Conservation (phyloP, 2,797 vertebrate species). For the Borostomias antarcticus region DNA sequence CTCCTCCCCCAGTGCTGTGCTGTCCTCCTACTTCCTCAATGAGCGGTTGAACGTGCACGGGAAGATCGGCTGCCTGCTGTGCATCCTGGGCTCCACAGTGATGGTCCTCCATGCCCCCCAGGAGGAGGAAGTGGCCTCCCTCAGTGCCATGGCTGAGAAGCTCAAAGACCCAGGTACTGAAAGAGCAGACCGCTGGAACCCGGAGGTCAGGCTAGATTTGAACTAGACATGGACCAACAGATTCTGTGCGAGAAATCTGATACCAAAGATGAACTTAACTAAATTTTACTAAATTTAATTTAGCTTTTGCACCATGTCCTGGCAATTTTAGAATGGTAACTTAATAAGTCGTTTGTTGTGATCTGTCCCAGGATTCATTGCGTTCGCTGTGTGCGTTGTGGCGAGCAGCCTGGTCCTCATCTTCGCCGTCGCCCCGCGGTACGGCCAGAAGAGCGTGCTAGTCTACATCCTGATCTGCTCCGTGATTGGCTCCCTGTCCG, state of each 20-base stretch:
- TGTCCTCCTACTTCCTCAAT: conserved; percentile 85
- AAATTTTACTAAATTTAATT: neutral
- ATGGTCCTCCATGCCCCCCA: conserved; percentile 88
- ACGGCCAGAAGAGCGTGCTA: conserved; percentile 84
- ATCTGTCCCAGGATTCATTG: conserved; percentile 79
- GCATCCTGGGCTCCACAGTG: conserved; percentile 83
- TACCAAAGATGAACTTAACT: neutral
- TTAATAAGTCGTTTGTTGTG: no score
- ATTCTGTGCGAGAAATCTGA: neutral
- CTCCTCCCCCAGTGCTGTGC: conserved; percentile 75
- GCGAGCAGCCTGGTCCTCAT: conserved; percentile 82
- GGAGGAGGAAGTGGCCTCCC: conserved; percentile 83
- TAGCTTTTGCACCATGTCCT: neutral
- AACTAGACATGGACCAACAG: neutral
- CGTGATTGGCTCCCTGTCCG: conserved; percentile 83
- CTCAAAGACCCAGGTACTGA: conserved; percentile 82
- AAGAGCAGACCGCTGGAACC: no score
- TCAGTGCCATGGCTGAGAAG: conserved; percentile 84
- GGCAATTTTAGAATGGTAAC: conserved; percentile 1
- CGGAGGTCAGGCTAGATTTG: no score
- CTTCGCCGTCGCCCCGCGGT: conserved; percentile 79
- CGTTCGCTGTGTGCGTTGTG: conserved; percentile 80
- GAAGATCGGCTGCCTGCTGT: conserved; percentile 85
- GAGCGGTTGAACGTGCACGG: conserved; percentile 84
- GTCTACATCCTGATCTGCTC: conserved; percentile 88